Percentiles rank a stretch among this genome's conserved stretches.
Conservation (phyloP, 2,113 vertebrate genomes). For the Calyptommatus sinebrachiatus region DNA sequence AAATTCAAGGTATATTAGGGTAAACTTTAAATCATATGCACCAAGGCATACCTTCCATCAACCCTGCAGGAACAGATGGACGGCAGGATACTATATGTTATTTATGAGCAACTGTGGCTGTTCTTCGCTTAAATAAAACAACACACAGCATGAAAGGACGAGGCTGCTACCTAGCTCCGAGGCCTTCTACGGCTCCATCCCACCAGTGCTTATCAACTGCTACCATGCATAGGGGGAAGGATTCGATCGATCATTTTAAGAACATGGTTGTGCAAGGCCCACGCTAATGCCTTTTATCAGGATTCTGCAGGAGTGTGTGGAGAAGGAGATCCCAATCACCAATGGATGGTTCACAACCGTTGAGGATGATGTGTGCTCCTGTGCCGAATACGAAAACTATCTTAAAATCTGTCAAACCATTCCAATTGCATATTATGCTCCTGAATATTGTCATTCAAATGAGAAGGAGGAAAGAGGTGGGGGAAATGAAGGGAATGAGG, state of each 20-base stretch:
- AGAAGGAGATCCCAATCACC: neutral
- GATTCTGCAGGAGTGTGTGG: neutral
- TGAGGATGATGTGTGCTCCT: neutral
- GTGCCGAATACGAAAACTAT: too few relatives aligned
- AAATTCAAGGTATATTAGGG: slow-evolving; percentile 19
- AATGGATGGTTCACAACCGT: neutral
- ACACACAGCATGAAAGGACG: slow-evolving; percentile 29
- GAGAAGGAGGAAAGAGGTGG: too few relatives aligned
- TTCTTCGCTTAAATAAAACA: slow-evolving; percentile 42
- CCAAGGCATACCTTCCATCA: slow-evolving; percentile 22
- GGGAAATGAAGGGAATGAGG: too few relatives aligned
- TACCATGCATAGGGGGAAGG: slow-evolving; percentile 12
- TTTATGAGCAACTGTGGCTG: slow-evolving; percentile 39
- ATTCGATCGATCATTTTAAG: neutral
- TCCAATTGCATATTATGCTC: too few relatives aligned
- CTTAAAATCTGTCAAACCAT: too few relatives aligned
- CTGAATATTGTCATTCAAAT: too few relatives aligned
- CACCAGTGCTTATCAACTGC: slow-evolving; percentile 20
- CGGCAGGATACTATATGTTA: slow-evolving; percentile 35
- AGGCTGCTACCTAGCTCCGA: slow-evolving; percentile 25
- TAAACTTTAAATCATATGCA: slow-evolving; percentile 25
- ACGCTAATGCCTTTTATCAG: neutral
- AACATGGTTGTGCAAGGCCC: neutral
- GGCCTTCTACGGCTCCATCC: slow-evolving; percentile 21
- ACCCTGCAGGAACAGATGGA: slow-evolving; percentile 39